Conservation (phyloP, 2,888 invertebrate genomes). For the Aphrophora alni region DNA sequence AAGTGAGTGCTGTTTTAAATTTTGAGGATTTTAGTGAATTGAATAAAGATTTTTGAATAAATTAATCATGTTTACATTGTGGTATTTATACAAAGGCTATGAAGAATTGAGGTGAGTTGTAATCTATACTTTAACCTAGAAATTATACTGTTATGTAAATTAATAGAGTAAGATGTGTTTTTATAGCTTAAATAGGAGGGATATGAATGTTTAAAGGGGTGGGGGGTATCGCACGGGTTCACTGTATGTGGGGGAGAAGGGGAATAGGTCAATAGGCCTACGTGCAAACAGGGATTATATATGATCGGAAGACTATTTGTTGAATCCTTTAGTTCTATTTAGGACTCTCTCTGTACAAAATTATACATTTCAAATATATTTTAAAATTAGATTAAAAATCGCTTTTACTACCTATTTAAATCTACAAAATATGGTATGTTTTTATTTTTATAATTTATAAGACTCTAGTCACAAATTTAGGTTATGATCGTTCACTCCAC, state of each 20-base stretch:
- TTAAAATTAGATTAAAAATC: too few species aligned
- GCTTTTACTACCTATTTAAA: too few species aligned
- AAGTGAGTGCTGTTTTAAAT: neutral
- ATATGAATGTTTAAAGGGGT: neutral
- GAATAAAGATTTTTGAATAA: neutral
- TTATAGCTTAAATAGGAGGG: neutral
- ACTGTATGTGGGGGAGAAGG: neutral
- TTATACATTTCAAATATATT: too few species aligned
- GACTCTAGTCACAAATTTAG: too few species aligned
- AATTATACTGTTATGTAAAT: neutral
- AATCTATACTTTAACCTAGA: neutral
- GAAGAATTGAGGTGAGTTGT: neutral
- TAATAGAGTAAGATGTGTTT: neutral
- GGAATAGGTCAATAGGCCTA: neutral
- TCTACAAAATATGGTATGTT: too few species aligned
- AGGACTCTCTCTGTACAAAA: too few species aligned
- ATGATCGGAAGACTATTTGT: too few species aligned
- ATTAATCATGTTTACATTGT: neutral
- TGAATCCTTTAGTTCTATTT: too few species aligned
- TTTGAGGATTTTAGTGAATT: neutral
- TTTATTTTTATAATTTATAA: too few species aligned
- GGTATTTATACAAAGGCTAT: neutral
- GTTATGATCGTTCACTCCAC: too few species aligned
- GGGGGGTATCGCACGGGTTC: neutral
- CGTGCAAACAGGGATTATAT: too few species aligned